A percentile compares a stretch with the other conserved stretches of the same genome.
phyloP scores from a whole-genome alignment of 2,888 invertebrate genomes.

The Agriopis aurantiaria region DNA sequence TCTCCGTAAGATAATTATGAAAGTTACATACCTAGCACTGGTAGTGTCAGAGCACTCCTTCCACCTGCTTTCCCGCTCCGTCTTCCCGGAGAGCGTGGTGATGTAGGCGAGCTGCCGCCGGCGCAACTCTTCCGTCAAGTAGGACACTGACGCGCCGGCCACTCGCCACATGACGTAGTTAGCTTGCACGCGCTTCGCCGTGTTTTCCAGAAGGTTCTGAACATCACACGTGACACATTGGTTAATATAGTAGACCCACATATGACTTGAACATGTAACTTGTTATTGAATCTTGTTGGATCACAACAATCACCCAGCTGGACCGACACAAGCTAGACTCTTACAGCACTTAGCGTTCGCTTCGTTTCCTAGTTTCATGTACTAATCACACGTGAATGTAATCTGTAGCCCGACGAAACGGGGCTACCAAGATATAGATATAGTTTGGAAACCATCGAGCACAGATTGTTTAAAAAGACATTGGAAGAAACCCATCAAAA shows the following conservation, averaged over 20 bases:
- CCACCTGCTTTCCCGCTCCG: conserved; percentile 95
- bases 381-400: too few species aligned
- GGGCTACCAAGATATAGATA: too few species aligned
- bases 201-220: conserved; percentile 76
- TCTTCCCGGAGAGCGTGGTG: conserved; percentile 93
- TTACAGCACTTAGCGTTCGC: too few species aligned
- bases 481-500: too few species aligned
- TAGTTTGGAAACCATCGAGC: too few species aligned
- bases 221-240: not conserved
- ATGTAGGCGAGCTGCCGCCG: conserved; percentile 93
- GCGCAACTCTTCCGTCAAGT: conserved; percentile 92
- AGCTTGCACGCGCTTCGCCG: conserved; percentile 88
- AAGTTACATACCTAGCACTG: conserved; percentile 87
- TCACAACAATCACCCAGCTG: too few species aligned
- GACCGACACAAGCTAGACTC: too few species aligned
- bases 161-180: conserved; percentile 98
- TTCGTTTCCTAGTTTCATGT: too few species aligned
- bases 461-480: too few species aligned
- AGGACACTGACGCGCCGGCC: conserved; percentile 92
- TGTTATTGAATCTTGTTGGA: too few species aligned
- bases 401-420: too few species aligned
- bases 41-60: conserved; percentile 95
- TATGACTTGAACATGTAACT: not conserved
- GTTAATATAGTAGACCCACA: not conserved
- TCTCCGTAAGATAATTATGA: not conserved